Conservation (phyloP, 2,888 invertebrate species). For the Panopea generosa region DNA sequence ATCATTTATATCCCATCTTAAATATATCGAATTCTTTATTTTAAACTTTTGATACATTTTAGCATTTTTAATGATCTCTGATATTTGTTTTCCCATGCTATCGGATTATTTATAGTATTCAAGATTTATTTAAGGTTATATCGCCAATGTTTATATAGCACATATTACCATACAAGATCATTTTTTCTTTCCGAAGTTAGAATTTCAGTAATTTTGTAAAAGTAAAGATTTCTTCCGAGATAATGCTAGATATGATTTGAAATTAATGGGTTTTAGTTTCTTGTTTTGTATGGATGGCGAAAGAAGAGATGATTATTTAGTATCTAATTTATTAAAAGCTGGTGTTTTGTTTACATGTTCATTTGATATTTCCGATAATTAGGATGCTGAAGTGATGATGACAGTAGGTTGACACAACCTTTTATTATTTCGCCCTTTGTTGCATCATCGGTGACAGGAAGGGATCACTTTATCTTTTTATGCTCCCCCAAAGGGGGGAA, state of each 20-base stretch:
- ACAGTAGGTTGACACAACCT: no score
- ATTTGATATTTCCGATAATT: no score
- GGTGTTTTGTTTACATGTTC: no score
- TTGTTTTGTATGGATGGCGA: constrained; percentile 13
- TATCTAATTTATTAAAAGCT: no score
- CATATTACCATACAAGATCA: constrained; percentile 13
- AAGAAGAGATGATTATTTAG: no score
- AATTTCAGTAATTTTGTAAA: constrained; percentile 15
- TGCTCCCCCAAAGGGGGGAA: no score
- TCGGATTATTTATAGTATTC: constrained; percentile 57
- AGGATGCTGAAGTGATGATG: no score
- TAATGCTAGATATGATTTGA: constrained; percentile 16
- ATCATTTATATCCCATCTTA: constrained; percentile 25
- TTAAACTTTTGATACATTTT: constrained; percentile 26
- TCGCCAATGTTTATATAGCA: constrained; percentile 28
- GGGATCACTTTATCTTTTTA: no score
- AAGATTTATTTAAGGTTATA: constrained; percentile 4
- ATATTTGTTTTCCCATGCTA: constrained; percentile 51
- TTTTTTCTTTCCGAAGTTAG: constrained; percentile 17
- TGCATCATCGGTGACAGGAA: no score
- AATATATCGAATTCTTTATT: constrained; percentile 47
- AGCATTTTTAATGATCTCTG: constrained; percentile 13
- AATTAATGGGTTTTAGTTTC: constrained; percentile 4
- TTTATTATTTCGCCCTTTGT: no score
- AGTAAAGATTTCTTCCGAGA: background rate